Evolutionary conservation across 35 echinoderm and acorn worm genomes (phyloP).

Genomic region (Amphiura filiformis): DNA sequence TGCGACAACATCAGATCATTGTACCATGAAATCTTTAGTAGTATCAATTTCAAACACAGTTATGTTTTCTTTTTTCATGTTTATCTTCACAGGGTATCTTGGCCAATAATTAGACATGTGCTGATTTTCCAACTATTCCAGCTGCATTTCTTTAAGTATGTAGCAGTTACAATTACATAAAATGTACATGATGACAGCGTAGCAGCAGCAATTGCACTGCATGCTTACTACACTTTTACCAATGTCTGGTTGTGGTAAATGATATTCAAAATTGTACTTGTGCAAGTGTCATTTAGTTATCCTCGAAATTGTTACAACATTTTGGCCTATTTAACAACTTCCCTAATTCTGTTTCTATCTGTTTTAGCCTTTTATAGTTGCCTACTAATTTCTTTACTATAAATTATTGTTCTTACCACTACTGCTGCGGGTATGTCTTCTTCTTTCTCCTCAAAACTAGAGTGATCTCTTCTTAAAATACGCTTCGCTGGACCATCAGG

Average conservation of each 20-base stretch:
- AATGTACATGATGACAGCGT: too few relatives aligned
- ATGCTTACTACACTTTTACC: too few relatives aligned
- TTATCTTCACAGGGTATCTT: neutral
- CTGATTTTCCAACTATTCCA: too few relatives aligned
- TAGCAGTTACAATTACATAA: too few relatives aligned
- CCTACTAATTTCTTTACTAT: neutral
- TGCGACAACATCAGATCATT: neutral
- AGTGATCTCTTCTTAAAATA: constrained; percentile 78
- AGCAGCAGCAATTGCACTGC: too few relatives aligned
- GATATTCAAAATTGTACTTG: too few relatives aligned
- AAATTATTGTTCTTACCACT: neutral
- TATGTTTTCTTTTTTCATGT: neutral
- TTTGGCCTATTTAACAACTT: neutral
- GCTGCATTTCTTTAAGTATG: too few relatives aligned
- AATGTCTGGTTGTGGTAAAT: too few relatives aligned
- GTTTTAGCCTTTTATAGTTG: neutral
- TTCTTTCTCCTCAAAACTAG: constrained; percentile 89
- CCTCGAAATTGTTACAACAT: neutral
- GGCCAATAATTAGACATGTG: too few relatives aligned
- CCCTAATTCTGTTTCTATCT: neutral
- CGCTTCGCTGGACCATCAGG: constrained; percentile 63
- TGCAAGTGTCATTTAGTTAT: too few relatives aligned
- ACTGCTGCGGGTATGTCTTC: constrained; percentile 36
- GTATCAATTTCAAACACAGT: neutral
- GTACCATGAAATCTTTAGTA: neutral